Base-by-base conservation (phyloP, 2,888 invertebrate species). In the Eilema caniola region DNA sequence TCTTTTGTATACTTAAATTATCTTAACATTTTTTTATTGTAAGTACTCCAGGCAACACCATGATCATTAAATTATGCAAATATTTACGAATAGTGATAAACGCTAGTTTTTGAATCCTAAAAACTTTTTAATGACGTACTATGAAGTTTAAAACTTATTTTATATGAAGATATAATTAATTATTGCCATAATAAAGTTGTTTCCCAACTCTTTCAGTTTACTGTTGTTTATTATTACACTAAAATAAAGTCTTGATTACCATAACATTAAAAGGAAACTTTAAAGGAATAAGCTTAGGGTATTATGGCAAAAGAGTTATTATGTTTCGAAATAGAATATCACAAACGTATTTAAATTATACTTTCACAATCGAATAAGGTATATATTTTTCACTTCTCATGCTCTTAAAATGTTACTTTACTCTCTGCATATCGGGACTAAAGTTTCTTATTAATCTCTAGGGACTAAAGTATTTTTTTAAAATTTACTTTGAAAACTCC, bases 81-180 rank as follows among this genome's bases (percentile, higher is more conserved):
- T 16, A 65, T 71, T 80, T 71, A 62, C 62, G 70, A 71, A 74
- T 75, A 73, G 70, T 70, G n/a, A 73, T 68, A 70, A 72, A 72
- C 69, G 74, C 76, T 76, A 74, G 74, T 81, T 74, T 73, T 76
- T 71, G 78, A 79, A 78, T 74, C 81, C 69, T 80, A 78, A 80
- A 79, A 80, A 80, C 76, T 80, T 80, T 66, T 67, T 72, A 78
- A 78, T 76, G 53, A 68, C 68, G 69, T 76, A 70, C 67, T 71
- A 71, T 78, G 62, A 76, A 81, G 79, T 73, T 72, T 74, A 71
- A 72, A 70, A 76, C 72, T 80, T 79, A 72, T 76, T 70, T 81
- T 74, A 81, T 76, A 74, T 72, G 66, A 67, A 73, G 78, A 78
- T 74, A 70, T 73, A 81, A 41, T 37, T 41, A n/a, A 41, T 81